phyloP scores from a whole-genome alignment of 2,797 vertebrate genomes.

The Ispidina lecontei region DNA sequence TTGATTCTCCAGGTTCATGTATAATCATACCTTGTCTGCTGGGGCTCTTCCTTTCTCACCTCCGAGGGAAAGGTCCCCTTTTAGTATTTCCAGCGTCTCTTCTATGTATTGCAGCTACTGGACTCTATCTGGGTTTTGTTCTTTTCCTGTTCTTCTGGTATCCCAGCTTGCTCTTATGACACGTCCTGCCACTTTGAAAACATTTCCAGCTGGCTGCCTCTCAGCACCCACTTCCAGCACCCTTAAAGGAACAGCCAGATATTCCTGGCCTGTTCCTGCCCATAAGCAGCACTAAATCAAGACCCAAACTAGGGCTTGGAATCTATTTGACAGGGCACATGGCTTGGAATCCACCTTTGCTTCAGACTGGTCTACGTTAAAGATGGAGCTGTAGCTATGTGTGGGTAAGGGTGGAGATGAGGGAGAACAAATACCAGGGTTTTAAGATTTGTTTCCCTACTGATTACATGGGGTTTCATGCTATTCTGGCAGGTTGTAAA shows the following conservation, averaged over 20 bases:
- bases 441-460: not conserved
- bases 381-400: not conserved
- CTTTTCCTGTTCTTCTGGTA: slow-evolving; percentile 49
- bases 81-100: not conserved
- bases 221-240: not conserved
- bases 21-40: slow-evolving; percentile 24
- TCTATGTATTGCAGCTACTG: not conserved
- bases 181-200: not conserved
- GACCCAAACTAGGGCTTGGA: not conserved
- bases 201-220: slow-evolving; percentile 9
- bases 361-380: not conserved
- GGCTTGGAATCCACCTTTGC: not conserved
- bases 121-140: not conserved
- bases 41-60: not conserved
- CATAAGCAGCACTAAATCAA: not conserved
- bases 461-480: not conserved
- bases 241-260: slow-evolving; percentile 30
- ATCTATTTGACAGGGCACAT: not conserved
- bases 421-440: not conserved
- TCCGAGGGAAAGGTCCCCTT: not conserved
- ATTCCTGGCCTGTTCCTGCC: not conserved
- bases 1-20: not conserved
- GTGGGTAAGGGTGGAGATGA: not conserved
- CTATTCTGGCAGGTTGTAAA: not conserved
- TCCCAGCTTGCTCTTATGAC: slow-evolving; percentile 15